Evolutionary conservation across 2,888 invertebrate species (phyloP).

Genomic region (Clostera curtula): DNA sequence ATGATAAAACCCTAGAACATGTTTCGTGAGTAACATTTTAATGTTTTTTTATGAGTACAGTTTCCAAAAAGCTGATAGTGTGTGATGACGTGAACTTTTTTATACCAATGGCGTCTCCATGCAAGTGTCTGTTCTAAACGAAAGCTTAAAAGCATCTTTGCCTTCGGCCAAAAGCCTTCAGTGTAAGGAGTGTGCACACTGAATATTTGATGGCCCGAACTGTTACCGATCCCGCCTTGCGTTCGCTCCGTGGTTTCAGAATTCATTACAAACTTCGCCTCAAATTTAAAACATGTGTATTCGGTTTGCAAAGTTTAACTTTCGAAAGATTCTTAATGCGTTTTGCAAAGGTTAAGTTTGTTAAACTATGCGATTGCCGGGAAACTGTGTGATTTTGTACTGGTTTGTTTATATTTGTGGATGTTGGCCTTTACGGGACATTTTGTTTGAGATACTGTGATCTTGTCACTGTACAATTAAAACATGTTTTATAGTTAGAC

Average conservation of each 20-base stretch:
- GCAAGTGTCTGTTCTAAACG: slow-evolving; percentile 24
- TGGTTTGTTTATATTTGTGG: too few relatives aligned
- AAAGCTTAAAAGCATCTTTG: slow-evolving; percentile 72
- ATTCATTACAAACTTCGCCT: slow-evolving; percentile 1
- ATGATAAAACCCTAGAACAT: too few relatives aligned
- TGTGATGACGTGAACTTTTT: slow-evolving; percentile 5
- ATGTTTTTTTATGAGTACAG: slow-evolving; percentile 1
- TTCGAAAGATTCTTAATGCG: slow-evolving; percentile 1
- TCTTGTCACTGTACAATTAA: too few relatives aligned
- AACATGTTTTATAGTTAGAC: too few relatives aligned
- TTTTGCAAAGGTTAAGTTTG: too few relatives aligned
- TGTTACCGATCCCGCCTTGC: slow-evolving; percentile 29
- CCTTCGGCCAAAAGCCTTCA: slow-evolving; percentile 60
- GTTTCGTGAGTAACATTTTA: too few relatives aligned
- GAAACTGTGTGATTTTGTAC: too few relatives aligned
- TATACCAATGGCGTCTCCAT: slow-evolving; percentile 25
- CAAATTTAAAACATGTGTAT: slow-evolving; percentile 1
- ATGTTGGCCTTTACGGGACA: too few relatives aligned
- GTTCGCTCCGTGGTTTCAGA: neutral
- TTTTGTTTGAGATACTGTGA: too few relatives aligned
- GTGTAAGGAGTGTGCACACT: slow-evolving; percentile 55
- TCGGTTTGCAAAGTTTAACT: neutral
- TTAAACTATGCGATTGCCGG: too few relatives aligned
- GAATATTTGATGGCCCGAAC: slow-evolving; percentile 57
- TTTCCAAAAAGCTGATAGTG: slow-evolving; percentile 10